Percentiles rank a stretch among this genome's conserved stretches.
phyloP scores from a whole-genome alignment of 2,888 invertebrate species.

The Muschampia plurimacula region DNA sequence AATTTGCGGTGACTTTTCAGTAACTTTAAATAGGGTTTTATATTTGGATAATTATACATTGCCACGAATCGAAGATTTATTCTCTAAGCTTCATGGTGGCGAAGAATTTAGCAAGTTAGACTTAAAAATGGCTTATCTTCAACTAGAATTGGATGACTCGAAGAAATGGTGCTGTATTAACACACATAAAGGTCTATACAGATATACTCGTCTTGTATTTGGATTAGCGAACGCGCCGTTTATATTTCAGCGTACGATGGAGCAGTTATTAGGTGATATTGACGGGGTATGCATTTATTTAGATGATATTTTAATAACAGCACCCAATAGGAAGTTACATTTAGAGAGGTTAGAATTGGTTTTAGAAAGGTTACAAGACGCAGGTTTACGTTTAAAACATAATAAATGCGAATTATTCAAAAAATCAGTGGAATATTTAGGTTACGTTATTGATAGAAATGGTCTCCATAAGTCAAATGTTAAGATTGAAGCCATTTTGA shows the following conservation, averaged over 20 bases:
- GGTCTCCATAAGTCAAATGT: not conserved
- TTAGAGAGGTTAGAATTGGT: constrained; percentile 2
- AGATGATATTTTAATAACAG: constrained; percentile 13
- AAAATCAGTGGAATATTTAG: not conserved
- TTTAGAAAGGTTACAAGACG: not conserved
- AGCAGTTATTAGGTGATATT: constrained; percentile 29
- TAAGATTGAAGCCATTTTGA: constrained; percentile 2
- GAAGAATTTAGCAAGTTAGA: constrained; percentile 46
- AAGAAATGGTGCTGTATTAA: constrained; percentile 33
- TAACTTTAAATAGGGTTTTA: constrained; percentile 39
- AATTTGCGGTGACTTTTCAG: constrained; percentile 43
- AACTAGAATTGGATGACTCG: constrained; percentile 34
- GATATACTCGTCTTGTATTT: constrained; percentile 40
- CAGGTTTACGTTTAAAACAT: not conserved
- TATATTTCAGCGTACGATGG: constrained; percentile 46
- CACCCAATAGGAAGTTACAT: constrained; percentile 4
- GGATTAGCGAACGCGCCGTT: constrained; percentile 44
- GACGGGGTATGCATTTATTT: constrained; percentile 9
- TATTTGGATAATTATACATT: constrained; percentile 45
- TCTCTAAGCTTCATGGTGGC: constrained; percentile 45
- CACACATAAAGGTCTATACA: constrained; percentile 38
- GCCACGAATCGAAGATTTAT: constrained; percentile 49
- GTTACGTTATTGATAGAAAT: constrained; percentile 3
- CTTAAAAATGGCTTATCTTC: constrained; percentile 42
- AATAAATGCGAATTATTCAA: constrained; percentile 5